Evolutionary conservation across 2,113 vertebrate species (phyloP).

Genomic region (Prinia subflava): DNA sequence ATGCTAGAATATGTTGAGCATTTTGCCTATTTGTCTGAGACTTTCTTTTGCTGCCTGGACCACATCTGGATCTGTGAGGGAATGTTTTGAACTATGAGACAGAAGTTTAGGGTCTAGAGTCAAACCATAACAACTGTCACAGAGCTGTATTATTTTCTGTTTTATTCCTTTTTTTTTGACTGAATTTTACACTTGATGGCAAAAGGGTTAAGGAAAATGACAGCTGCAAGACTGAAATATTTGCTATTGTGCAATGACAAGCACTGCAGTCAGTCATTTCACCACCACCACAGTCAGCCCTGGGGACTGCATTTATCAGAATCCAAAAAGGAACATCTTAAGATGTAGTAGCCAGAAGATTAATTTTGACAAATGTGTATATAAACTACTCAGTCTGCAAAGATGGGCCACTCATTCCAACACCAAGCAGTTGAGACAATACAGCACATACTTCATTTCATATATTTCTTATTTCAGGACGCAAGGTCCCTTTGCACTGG

Average conservation of each 20-base stretch:
- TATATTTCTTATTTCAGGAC: neutral
- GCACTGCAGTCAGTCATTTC: neutral
- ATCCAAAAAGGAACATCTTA: neutral
- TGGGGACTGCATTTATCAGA: neutral
- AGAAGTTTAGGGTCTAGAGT: neutral
- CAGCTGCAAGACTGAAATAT: neutral
- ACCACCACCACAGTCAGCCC: neutral
- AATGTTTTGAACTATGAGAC: neutral
- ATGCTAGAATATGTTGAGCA: neutral
- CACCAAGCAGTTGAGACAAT: neutral
- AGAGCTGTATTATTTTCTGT: neutral
- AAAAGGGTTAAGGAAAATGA: neutral
- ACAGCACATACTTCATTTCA: neutral
- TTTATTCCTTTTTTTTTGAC: neutral
- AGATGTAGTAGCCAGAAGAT: neutral
- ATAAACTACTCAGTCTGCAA: neutral
- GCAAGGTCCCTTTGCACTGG: neutral
- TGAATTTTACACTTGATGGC: neutral
- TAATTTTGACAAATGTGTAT: neutral
- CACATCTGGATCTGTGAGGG: neutral
- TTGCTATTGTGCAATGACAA: neutral
- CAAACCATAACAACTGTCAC: neutral
- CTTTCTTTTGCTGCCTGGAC: neutral
- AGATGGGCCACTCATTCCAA: neutral
- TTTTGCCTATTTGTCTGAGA: neutral